phyloP scores from a whole-genome alignment of 2,888 invertebrate species.

The Mesorhabditis sp. region DNA sequence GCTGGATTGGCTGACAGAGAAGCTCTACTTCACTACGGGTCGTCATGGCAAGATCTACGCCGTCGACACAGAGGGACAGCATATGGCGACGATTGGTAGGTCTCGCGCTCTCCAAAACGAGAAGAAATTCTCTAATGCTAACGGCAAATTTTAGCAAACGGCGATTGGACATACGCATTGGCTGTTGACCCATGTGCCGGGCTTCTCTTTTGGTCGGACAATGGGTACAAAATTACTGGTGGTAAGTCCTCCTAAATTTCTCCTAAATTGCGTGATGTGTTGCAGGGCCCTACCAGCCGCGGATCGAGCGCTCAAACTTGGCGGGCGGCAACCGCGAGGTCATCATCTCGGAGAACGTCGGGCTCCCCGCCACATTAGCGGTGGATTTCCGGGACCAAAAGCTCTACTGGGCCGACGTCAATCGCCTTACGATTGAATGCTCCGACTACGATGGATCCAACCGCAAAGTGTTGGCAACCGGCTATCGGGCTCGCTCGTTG shows the following conservation, averaged over 20 bases:
- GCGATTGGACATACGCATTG: constrained; percentile 87
- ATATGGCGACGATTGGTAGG: constrained; percentile 24
- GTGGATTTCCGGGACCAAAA: constrained; percentile 85
- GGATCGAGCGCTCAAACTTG: constrained; percentile 91
- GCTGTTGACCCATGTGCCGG: constrained; percentile 93
- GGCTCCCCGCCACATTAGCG: constrained; percentile 89
- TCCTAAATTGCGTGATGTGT: background rate
- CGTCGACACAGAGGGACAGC: constrained; percentile 33
- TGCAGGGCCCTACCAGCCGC: constrained; percentile 51
- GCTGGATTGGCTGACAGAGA: constrained; percentile 92
- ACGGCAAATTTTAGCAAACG: constrained; percentile 60
- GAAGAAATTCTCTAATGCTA: background rate
- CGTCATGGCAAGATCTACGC: constrained; percentile 69
- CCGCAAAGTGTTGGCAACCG: constrained; percentile 61
- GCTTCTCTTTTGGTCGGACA: constrained; percentile 85
- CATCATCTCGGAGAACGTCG: constrained; percentile 82
- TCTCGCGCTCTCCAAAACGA: background rate
- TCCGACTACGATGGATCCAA: constrained; percentile 81
- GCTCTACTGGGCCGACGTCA: constrained; percentile 90
- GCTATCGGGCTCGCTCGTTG: constrained; percentile 53
- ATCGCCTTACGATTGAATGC: constrained; percentile 82
- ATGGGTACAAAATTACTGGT: constrained; percentile 52
- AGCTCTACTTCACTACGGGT: constrained; percentile 95
- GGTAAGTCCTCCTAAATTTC: constrained; percentile 19
- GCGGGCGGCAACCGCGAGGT: constrained; percentile 78